Conservation (phyloP, 2,797 vertebrate species). For the Sebastes cheni region DNA sequence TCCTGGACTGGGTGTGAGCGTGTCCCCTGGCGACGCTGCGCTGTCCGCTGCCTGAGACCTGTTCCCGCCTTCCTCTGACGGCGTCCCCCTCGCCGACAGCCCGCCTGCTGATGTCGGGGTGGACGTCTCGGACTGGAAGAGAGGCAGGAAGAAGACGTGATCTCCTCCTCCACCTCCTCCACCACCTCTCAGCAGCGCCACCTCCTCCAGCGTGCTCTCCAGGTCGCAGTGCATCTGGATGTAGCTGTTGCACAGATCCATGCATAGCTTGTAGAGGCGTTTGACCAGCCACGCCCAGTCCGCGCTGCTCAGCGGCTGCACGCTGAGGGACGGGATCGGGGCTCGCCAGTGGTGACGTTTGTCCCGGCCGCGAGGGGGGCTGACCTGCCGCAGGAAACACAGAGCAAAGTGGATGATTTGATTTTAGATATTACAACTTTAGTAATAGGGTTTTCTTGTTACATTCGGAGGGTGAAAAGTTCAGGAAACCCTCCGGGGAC, state of each 20-base stretch:
- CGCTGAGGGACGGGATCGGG: conserved; percentile 88
- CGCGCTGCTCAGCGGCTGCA: conserved; percentile 87
- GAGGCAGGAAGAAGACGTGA: conserved; percentile 89
- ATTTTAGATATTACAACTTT: background rate
- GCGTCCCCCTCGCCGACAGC: conserved; percentile 88
- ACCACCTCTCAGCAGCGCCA: conserved; percentile 63
- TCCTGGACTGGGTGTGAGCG: conserved; percentile 68
- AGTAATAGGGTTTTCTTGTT: background rate
- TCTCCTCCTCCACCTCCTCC: conserved; percentile 84
- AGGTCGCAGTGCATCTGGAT: conserved; percentile 97
- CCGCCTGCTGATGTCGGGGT: conserved; percentile 88
- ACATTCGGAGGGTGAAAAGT: background rate
- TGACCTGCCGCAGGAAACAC: conserved; percentile 76
- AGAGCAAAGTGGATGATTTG: background rate
- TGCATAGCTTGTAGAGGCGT: conserved; percentile 92
- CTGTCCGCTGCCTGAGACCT: conserved; percentile 75
- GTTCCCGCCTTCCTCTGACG: conserved; percentile 87
- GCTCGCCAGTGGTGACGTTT: conserved; percentile 88
- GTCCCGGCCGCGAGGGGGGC: conserved; percentile 90
- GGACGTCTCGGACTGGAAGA: conserved; percentile 91
- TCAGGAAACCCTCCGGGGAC: background rate
- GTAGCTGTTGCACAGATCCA: conserved; percentile 96
- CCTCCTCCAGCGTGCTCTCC: conserved; percentile 87
- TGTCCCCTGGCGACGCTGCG: conserved; percentile 72
- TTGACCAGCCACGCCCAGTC: conserved; percentile 97